Percentiles rank a stretch among this genome's conserved stretches.
phyloP scores from a whole-genome alignment of 2,797 vertebrate species.

The Sternotherus odoratus region DNA sequence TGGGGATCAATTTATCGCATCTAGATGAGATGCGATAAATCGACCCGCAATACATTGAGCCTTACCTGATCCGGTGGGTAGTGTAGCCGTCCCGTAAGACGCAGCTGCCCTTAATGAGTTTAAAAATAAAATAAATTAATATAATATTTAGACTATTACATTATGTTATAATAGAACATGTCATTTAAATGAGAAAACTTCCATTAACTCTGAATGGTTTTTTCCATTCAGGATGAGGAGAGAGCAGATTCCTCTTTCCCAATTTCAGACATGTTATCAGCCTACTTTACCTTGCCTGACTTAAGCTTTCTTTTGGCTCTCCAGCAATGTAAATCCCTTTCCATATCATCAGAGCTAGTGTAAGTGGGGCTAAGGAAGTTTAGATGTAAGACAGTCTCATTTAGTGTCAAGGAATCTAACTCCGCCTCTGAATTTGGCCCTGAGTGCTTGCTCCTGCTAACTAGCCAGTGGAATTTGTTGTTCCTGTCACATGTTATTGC shows the following conservation, averaged over 20 bases:
- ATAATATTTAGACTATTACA: not conserved
- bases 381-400: rapidly evolving
- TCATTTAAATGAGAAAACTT: not conserved
- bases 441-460: constrained; percentile 48
- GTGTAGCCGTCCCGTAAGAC: not conserved
- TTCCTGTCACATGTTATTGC: constrained; percentile 60
- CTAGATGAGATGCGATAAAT: too few species aligned
- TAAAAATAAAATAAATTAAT: not conserved
- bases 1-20: too few species aligned
- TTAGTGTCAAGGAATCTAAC: constrained; percentile 15
- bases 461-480: constrained; percentile 31
- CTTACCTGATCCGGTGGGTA: too few species aligned
- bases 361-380: not conserved
- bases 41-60: too few species aligned
- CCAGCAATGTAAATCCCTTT: constrained; percentile 5
- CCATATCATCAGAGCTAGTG: not conserved
- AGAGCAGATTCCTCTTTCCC: not conserved
- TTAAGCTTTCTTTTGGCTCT: constrained; percentile 3
- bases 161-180: not conserved
- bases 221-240: not conserved
- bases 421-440: constrained; percentile 47
- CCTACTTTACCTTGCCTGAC: not conserved
- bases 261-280: not conserved
- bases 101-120: not conserved
- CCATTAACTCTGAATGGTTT: not conserved